A percentile compares a stretch with the other conserved stretches of the same genome.
Evolutionary conservation across 2,797 vertebrate species (phyloP).

Genomic region (Melanotaenia pygmaea): DNA sequence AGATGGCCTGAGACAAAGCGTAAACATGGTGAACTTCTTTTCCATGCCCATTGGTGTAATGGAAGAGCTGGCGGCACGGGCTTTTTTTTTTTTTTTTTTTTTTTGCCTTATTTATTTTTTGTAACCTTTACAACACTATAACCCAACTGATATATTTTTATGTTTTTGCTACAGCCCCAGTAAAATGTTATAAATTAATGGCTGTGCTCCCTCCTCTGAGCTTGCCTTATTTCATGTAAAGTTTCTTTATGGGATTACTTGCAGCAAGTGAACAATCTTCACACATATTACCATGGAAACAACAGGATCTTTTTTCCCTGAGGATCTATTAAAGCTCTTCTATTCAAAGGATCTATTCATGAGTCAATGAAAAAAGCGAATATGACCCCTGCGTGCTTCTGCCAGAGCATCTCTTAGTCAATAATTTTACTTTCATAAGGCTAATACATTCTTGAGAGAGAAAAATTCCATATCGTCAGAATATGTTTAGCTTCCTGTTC

Average conservation of each 20-base stretch:
- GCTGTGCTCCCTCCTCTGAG: constrained; percentile 9
- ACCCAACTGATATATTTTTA: too few species aligned
- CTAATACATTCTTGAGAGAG: constrained; percentile 1
- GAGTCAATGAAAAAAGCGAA: constrained; percentile 59
- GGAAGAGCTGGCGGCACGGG: too few species aligned
- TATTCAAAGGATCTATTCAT: constrained; percentile 62
- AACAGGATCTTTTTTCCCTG: constrained; percentile 45
- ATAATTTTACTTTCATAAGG: constrained; percentile 33
- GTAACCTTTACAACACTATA: too few species aligned
- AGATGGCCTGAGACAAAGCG: constrained; percentile 69
- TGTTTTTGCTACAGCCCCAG: constrained; percentile 16
- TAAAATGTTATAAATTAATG: constrained; percentile 32
- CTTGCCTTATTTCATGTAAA: constrained; percentile 65
- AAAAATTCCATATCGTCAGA: background rate
- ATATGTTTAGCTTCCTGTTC: constrained; percentile 5
- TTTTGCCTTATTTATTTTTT: background rate
- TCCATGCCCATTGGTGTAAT: constrained; percentile 75
- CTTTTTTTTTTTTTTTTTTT: constrained; percentile 16
- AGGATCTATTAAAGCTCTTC: constrained; percentile 70
- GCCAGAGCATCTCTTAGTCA: constrained; percentile 41
- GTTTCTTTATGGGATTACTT: constrained; percentile 57
- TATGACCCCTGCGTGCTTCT: constrained; percentile 48
- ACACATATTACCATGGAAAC: constrained; percentile 83
- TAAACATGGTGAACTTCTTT: constrained; percentile 72
- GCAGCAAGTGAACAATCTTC: constrained; percentile 43